These are phyloP conservation scores for Asobara japonica DNA, from an alignment of 1,140 invertebrate species.

Conservation along the genomic window DNA sequence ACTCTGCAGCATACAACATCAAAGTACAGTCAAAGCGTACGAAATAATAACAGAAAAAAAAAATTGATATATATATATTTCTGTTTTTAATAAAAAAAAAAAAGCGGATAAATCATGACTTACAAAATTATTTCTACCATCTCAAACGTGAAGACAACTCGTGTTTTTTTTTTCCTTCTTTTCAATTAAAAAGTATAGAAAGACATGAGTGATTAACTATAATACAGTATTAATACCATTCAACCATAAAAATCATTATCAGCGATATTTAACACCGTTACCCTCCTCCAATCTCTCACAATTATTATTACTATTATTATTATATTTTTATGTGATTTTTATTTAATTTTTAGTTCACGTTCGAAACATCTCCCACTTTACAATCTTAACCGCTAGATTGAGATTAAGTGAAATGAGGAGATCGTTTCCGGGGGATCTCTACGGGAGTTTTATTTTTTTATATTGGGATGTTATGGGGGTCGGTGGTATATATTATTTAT, in stretches of 20 bases:
- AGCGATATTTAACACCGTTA: constrained; percentile 9
- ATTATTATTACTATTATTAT: neutral
- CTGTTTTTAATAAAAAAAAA: neutral
- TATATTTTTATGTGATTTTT: neutral
- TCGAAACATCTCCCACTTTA: constrained; percentile 12
- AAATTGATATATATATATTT: neutral
- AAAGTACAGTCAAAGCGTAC: no score
- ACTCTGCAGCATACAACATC: no score
- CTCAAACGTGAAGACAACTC: neutral
- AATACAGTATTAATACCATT: constrained; percentile 15
- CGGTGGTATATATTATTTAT: no score
- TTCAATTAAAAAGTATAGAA: neutral
- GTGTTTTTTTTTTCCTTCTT: neutral
- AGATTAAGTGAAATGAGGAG: constrained; percentile 6
- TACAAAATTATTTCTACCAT: constrained; percentile 6
- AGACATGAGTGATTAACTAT: constrained; percentile 15
- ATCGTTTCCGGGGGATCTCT: no score
- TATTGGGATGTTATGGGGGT: no score
- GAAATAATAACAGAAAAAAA: neutral
- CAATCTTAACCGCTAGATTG: neutral
- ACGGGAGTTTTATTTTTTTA: no score
- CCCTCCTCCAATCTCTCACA: constrained; percentile 12
- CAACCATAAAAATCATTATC: constrained; percentile 13
- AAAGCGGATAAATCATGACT: neutral
- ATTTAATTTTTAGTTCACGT: no score